These are phyloP conservation scores for Brachystomella parvula DNA, from an alignment of 1,140 invertebrate genomes.

Conservation along the genomic window DNA sequence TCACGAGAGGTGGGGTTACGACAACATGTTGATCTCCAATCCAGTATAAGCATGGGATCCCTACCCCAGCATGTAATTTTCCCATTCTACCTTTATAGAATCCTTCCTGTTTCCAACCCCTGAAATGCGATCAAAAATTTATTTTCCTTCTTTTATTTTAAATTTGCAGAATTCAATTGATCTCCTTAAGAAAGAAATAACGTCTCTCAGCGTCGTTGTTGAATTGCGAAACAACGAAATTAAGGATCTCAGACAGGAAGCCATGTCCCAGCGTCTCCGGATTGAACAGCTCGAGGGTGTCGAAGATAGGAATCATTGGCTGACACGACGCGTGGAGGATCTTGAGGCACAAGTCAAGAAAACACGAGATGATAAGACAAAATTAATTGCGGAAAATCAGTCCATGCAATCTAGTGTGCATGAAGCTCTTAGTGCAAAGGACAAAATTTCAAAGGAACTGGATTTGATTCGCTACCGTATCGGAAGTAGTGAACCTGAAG, in stretches of 20 bases:
- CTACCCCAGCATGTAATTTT: no score
- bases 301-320: constrained; percentile 22
- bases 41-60: no score
- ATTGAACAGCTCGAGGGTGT: constrained; percentile 18
- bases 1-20: background rate
- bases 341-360: constrained; percentile 32
- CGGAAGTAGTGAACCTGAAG: no score
- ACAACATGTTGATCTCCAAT: no score
- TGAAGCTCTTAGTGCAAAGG: constrained; percentile 13
- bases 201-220: constrained; percentile 29
- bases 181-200: constrained; percentile 29
- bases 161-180: constrained; percentile 22
- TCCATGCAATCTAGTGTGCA: constrained; percentile 9
- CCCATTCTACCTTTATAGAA: no score
- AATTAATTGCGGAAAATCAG: constrained; percentile 19
- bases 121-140: no score
- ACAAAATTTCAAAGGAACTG: background rate
- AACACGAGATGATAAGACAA: constrained; percentile 24
- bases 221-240: constrained; percentile 31
- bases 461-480: background rate
- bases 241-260: constrained; percentile 20
- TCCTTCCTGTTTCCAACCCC: no score
- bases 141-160: no score
- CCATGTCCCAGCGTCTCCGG: constrained; percentile 15
- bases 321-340: constrained; percentile 29